Evolutionary conservation across 2,888 invertebrate species (phyloP).

Genomic region (Lissonota sp.): DNA sequence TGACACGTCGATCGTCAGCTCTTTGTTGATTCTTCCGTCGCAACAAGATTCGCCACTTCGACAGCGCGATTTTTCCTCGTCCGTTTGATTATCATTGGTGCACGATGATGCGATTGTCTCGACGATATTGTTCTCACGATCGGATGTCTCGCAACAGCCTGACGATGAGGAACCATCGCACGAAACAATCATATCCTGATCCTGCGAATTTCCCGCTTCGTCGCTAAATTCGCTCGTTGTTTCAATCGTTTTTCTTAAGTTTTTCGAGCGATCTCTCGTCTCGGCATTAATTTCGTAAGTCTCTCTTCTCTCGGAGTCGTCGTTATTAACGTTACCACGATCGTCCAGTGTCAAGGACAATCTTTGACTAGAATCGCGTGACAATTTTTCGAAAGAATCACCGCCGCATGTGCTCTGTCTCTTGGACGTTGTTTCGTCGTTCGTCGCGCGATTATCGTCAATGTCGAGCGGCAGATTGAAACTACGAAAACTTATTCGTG

Average conservation of each 20-base stretch:
- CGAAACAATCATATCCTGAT: conserved; percentile 65
- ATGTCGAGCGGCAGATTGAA: conserved; percentile 80
- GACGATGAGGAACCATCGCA: conserved; percentile 51
- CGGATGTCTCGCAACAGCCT: conserved; percentile 22
- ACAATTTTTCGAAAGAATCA: conserved; percentile 76
- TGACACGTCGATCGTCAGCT: conserved; percentile 52
- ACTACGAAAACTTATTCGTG: conserved; percentile 82
- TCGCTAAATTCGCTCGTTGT: conserved; percentile 56
- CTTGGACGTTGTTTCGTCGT: conserved; percentile 68
- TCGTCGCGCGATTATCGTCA: conserved; percentile 72
- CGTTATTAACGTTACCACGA: conserved; percentile 67
- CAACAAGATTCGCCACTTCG: conserved; percentile 55
- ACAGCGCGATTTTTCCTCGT: conserved; percentile 45
- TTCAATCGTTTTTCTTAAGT: conserved; percentile 57
- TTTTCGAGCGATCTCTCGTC: conserved; percentile 46
- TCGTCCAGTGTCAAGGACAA: conserved; percentile 75
- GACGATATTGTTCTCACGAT: neutral
- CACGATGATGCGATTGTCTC: conserved; percentile 4
- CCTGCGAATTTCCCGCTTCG: conserved; percentile 65
- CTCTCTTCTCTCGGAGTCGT: conserved; percentile 73
- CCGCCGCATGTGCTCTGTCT: conserved; percentile 64
- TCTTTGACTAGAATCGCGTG: conserved; percentile 79
- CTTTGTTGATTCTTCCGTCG: conserved; percentile 24
- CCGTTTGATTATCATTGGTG: neutral
- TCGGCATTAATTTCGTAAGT: conserved; percentile 66